These are phyloP conservation scores for Lordiphosa clarofinis DNA, from an alignment of 1,140 invertebrate species.

Conservation along the genomic window DNA sequence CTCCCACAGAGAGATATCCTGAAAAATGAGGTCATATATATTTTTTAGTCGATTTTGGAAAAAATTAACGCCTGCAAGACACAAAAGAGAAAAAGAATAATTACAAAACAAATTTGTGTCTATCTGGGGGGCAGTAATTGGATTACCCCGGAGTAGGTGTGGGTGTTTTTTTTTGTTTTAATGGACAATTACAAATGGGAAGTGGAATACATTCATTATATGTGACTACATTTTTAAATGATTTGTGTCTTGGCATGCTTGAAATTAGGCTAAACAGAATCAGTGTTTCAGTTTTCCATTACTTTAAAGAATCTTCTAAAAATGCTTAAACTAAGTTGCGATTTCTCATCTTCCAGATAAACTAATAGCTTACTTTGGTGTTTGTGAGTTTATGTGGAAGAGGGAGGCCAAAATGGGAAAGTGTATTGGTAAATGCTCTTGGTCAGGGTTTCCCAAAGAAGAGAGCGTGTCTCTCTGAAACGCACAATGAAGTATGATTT, in stretches of 20 bases:
- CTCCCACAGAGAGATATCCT: slow-evolving; percentile 80
- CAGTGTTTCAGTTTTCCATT: slow-evolving; percentile 2
- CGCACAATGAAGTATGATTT: too few relatives aligned
- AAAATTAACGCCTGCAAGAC: slow-evolving; percentile 79
- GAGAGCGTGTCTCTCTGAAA: too few relatives aligned
- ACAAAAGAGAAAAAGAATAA: slow-evolving; percentile 75
- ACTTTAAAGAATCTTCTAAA: too few relatives aligned
- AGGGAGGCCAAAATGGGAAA: too few relatives aligned
- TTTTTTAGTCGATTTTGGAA: slow-evolving; percentile 80
- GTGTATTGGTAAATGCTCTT: too few relatives aligned
- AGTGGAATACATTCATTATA: slow-evolving; percentile 15
- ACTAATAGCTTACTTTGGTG: too few relatives aligned
- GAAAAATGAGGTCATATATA: slow-evolving; percentile 79
- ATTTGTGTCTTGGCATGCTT: slow-evolving; percentile 13
- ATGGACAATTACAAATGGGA: slow-evolving; percentile 32
- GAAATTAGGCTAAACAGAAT: background rate
- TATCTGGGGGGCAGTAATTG: slow-evolving; percentile 37
- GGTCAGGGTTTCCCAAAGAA: too few relatives aligned
- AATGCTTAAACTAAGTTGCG: too few relatives aligned
- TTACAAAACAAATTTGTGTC: slow-evolving; percentile 75
- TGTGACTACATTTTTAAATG: slow-evolving; percentile 15
- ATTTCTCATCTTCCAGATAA: too few relatives aligned
- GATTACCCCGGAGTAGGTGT: slow-evolving; percentile 14
- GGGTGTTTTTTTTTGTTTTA: slow-evolving; percentile 5
- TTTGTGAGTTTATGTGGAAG: too few relatives aligned